phyloP scores from a whole-genome alignment of 2,888 invertebrate species.

The Calameuta pallipes region DNA sequence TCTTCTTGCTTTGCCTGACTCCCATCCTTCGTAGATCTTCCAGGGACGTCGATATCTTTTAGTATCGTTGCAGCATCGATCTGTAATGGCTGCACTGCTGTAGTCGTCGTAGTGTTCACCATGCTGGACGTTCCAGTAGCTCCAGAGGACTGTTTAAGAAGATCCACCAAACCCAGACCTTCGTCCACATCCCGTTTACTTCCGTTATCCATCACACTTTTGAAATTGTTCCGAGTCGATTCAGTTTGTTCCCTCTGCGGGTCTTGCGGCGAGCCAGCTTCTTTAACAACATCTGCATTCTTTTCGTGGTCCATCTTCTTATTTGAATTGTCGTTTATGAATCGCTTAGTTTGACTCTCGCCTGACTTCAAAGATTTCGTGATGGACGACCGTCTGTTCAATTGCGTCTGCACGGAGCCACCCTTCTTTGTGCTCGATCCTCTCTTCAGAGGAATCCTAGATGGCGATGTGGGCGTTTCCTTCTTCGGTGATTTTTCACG shows the following conservation, averaged over 20 bases:
- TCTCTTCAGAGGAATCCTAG: constrained; percentile 56
- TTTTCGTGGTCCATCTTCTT: background rate
- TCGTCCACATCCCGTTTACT: constrained; percentile 14
- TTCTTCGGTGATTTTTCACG: constrained; percentile 27
- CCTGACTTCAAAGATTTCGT: background rate
- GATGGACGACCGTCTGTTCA: background rate
- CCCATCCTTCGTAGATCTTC: background rate
- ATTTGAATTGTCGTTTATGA: background rate
- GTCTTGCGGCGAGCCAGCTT: background rate
- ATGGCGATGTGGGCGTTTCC: constrained; percentile 45
- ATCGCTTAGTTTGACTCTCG: background rate
- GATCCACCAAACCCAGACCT: constrained; percentile 45
- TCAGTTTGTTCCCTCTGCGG: background rate
- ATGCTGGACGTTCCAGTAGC: constrained; percentile 56
- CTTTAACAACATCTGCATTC: background rate
- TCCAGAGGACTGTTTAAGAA: constrained; percentile 52
- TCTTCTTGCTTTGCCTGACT: background rate
- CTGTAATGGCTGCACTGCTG: constrained; percentile 59
- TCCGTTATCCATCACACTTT: background rate
- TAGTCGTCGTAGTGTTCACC: constrained; percentile 59
- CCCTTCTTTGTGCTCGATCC: constrained; percentile 10
- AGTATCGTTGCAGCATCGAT: constrained; percentile 51
- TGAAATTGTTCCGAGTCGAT: background rate
- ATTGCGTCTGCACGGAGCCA: background rate
- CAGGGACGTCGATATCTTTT: constrained; percentile 26